phyloP scores from a whole-genome alignment of 2,888 invertebrate species.

The Pollenia labialis region DNA sequence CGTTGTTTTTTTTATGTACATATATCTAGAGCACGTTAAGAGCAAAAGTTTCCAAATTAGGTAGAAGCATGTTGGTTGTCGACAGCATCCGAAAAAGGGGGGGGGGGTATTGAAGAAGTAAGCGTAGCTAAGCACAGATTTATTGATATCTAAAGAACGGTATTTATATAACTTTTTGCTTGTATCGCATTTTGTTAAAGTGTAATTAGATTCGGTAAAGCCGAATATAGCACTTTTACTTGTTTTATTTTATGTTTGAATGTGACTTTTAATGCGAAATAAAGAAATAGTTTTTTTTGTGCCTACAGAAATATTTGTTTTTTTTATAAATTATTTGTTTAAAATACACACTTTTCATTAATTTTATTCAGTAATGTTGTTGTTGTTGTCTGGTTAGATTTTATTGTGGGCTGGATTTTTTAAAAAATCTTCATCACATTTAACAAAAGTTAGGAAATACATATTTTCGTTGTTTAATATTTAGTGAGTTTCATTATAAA shows the following conservation, averaged over 20 bases:
- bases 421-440: neutral
- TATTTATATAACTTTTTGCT: too few relatives aligned
- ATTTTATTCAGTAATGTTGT: neutral
- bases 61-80: too few relatives aligned
- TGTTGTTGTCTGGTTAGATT: neutral
- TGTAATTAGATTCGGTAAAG: too few relatives aligned
- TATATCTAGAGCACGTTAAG: too few relatives aligned
- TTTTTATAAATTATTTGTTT: neutral
- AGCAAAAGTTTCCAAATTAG: too few relatives aligned
- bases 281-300: neutral
- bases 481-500: constrained; percentile 4
- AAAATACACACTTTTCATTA: neutral
- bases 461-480: constrained; percentile 8
- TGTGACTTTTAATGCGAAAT: constrained; percentile 8
- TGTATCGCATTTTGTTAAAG: too few relatives aligned
- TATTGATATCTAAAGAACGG: too few relatives aligned
- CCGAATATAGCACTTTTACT: too few relatives aligned
- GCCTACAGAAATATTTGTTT: neutral
- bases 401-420: constrained; percentile 17
- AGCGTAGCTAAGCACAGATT: too few relatives aligned
- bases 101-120: too few relatives aligned
- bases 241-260: neutral
- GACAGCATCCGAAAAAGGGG: too few relatives aligned
- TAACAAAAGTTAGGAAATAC: constrained; percentile 12
- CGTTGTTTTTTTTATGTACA: too few relatives aligned